phyloP scores from a whole-genome alignment of 2,797 vertebrate genomes.

The Neosilurus mollespiculum region DNA sequence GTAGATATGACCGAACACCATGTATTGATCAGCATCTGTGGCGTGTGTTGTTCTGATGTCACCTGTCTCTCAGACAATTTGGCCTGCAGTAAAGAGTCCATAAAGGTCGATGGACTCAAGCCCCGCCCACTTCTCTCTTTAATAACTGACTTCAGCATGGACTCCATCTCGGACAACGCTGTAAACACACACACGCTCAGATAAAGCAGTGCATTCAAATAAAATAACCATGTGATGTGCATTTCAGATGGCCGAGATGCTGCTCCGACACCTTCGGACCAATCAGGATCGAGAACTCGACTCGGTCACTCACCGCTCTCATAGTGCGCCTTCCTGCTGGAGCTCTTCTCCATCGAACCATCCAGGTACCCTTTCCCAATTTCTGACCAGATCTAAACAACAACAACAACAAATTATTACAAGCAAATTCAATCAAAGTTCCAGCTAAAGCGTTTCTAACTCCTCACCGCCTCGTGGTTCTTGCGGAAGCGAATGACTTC shows the following conservation, averaged over 20 bases:
- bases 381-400: slow-evolving; percentile 90
- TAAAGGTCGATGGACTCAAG: slow-evolving; percentile 74
- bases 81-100: slow-evolving; percentile 85
- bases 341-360: slow-evolving; percentile 89
- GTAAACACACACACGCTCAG: slow-evolving; percentile 28
- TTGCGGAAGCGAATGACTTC: slow-evolving; percentile 89
- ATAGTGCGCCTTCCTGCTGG: slow-evolving; percentile 84
- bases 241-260: background rate
- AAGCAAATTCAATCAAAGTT: background rate
- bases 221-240: background rate
- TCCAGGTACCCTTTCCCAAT: slow-evolving; percentile 94
- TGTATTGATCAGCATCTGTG: background rate
- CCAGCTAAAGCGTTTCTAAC: background rate
- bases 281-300: background rate
- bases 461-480: slow-evolving; percentile 88
- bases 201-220: background rate
- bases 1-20: background rate
- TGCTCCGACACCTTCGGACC: background rate
- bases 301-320: slow-evolving; percentile 77
- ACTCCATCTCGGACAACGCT: slow-evolving; percentile 90
- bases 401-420: background rate
- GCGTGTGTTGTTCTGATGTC: slow-evolving; percentile 35
- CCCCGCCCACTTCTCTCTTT: slow-evolving; percentile 80
- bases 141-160: slow-evolving; percentile 80
- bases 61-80: slow-evolving; percentile 90